Evolutionary conservation across 2,888 invertebrate genomes (phyloP).

Genomic region (Drosophila tripunctata): DNA sequence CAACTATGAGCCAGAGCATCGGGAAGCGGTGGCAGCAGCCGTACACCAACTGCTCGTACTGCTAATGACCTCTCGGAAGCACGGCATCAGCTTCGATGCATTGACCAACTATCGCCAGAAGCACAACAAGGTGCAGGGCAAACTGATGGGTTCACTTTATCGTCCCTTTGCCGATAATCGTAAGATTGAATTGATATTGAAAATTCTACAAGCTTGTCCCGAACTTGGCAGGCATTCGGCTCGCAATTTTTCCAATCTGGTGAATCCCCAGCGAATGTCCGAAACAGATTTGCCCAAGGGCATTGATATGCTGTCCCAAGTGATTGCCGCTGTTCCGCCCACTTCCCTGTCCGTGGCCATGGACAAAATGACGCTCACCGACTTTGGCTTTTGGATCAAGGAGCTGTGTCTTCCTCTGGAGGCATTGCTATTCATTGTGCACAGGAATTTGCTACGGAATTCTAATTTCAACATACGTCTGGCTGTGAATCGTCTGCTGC

Average conservation of each 20-base stretch:
- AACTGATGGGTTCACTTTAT: constrained; percentile 87
- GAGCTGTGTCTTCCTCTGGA: constrained; percentile 81
- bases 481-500: constrained; percentile 81
- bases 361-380: constrained; percentile 81
- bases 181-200: constrained; percentile 87
- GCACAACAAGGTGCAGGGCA: constrained; percentile 81
- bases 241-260: constrained; percentile 86
- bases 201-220: constrained; percentile 89
- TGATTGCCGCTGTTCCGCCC: constrained; percentile 79
- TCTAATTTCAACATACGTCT: constrained; percentile 77
- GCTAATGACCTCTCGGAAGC: constrained; percentile 90
- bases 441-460: constrained; percentile 51
- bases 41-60: constrained; percentile 89
- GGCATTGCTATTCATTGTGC: constrained; percentile 70
- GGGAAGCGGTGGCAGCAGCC: constrained; percentile 85
- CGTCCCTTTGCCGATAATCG: constrained; percentile 89
- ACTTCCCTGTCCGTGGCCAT: constrained; percentile 63
- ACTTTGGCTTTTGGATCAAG: constrained; percentile 81
- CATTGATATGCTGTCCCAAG: constrained; percentile 63
- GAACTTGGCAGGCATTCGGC: constrained; percentile 89
- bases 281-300: constrained; percentile 56
- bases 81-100: constrained; percentile 91
- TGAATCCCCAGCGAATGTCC: constrained; percentile 85
- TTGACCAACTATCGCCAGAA: constrained; percentile 84
- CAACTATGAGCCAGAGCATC: constrained; percentile 74